Conservation (phyloP, 2,888 invertebrate species). For the Drosophila birchii region DNA sequence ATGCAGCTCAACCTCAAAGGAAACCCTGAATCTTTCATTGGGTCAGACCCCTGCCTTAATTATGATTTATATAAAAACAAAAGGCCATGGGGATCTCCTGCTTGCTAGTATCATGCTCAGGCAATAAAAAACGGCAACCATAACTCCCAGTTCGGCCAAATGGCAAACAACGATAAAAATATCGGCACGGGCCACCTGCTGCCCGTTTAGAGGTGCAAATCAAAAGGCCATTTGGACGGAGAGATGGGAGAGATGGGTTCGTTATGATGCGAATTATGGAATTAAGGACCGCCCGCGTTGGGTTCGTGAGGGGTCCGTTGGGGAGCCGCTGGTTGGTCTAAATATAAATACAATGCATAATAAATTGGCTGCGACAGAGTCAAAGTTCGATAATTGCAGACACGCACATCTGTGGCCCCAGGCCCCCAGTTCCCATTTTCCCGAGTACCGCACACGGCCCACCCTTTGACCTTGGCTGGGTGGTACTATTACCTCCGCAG, state of each 20-base stretch:
- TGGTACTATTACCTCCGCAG: neutral
- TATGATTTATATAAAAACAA: constrained; percentile 36
- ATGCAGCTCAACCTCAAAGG: neutral
- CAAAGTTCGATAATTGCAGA: constrained; percentile 54
- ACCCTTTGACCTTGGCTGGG: constrained; percentile 27
- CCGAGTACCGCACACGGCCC: constrained; percentile 1
- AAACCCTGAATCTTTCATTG: constrained; percentile 27
- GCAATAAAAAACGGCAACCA: constrained; percentile 19
- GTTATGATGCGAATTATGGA: constrained; percentile 51
- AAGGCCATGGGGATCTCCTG: constrained; percentile 20
- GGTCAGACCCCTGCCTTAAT: constrained; percentile 13
- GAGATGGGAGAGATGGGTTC: constrained; percentile 11
- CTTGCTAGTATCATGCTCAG: constrained; percentile 10
- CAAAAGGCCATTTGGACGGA: constrained; percentile 36
- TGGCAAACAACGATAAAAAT: constrained; percentile 28
- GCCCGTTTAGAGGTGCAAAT: constrained; percentile 45
- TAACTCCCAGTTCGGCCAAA: constrained; percentile 11
- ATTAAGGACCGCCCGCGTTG: constrained; percentile 32
- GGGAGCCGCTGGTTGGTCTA: constrained; percentile 15
- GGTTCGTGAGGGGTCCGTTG: constrained; percentile 48
- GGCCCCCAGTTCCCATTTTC: neutral
- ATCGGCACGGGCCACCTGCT: constrained; percentile 57
- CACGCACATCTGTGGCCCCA: constrained; percentile 36
- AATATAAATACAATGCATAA: constrained; percentile 39
- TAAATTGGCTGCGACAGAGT: constrained; percentile 32